Conservation (phyloP, 2,888 invertebrate genomes). For the Urechis unicinctus region DNA sequence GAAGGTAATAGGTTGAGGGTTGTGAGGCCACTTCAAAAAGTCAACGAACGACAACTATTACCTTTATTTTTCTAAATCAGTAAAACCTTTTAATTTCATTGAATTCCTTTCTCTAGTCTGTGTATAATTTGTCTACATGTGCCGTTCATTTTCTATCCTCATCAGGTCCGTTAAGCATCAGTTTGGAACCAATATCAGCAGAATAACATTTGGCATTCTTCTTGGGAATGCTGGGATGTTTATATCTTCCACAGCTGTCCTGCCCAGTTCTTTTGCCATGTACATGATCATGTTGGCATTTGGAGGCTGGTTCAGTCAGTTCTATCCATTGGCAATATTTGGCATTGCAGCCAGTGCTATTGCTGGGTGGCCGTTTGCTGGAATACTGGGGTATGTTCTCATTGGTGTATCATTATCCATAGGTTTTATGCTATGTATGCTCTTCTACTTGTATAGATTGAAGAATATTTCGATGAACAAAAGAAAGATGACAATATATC, state of each 20-base stretch:
- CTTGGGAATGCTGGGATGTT: slow-evolving; percentile 87
- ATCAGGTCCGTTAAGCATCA: slow-evolving; percentile 65
- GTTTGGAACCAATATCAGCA: slow-evolving; percentile 68
- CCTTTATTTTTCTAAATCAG: too few species aligned
- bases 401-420: too few species aligned
- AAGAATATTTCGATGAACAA: too few species aligned
- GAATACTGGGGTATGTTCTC: slow-evolving; percentile 69
- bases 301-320: slow-evolving; percentile 82
- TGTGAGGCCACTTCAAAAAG: too few species aligned
- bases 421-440: not conserved
- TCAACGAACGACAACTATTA: too few species aligned
- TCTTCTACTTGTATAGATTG: not conserved
- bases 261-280: slow-evolving; percentile 94
- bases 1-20: too few species aligned
- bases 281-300: slow-evolving; percentile 75
- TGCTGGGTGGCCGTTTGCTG: slow-evolving; percentile 95
- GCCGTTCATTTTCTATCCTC: not conserved
- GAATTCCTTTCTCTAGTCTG: too few species aligned
- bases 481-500: too few species aligned
- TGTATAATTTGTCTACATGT: not conserved
- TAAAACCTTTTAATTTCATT: too few species aligned
- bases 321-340: slow-evolving; percentile 73
- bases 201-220: slow-evolving; percentile 60
- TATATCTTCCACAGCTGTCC: slow-evolving; percentile 74
- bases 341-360: slow-evolving; percentile 74